Percentiles rank a stretch among this genome's conserved stretches.
Evolutionary conservation across 2,797 vertebrate species (phyloP).

Genomic region (Micrastur ruficollis): DNA sequence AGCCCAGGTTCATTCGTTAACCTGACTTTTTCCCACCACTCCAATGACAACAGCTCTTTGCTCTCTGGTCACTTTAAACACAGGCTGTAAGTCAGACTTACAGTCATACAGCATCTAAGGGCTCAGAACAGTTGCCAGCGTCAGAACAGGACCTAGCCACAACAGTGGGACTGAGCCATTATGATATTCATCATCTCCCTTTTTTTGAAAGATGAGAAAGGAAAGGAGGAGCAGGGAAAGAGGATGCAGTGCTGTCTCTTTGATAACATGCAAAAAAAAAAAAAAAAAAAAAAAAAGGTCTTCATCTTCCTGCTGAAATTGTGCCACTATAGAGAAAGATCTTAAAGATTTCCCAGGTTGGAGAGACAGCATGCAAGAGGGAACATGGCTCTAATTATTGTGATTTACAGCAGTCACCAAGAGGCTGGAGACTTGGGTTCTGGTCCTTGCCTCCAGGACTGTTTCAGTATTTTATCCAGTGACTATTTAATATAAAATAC

Average conservation of each 20-base stretch:
- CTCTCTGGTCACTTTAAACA: background rate
- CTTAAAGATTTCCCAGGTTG: background rate
- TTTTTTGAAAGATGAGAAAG: background rate
- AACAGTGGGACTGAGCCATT: background rate
- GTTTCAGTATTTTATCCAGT: background rate
- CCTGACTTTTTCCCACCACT: background rate
- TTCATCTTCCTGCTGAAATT: background rate
- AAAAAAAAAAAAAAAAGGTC: background rate
- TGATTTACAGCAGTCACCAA: background rate
- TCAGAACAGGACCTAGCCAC: background rate
- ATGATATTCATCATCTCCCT: background rate
- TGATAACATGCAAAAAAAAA: background rate
- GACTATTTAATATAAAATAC: background rate
- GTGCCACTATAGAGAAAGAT: background rate
- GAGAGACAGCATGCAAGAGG: background rate
- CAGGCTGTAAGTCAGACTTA: background rate
- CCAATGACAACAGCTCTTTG: background rate
- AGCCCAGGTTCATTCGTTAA: background rate
- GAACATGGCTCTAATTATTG: background rate
- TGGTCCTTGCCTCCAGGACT: background rate
- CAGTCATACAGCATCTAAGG: background rate
- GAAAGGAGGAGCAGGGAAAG: background rate
- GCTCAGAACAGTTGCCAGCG: background rate
- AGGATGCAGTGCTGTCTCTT: background rate
- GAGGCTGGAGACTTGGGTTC: background rate